phyloP scores from a whole-genome alignment of 2,797 vertebrate genomes.

The Craterocephalus amniculus region DNA sequence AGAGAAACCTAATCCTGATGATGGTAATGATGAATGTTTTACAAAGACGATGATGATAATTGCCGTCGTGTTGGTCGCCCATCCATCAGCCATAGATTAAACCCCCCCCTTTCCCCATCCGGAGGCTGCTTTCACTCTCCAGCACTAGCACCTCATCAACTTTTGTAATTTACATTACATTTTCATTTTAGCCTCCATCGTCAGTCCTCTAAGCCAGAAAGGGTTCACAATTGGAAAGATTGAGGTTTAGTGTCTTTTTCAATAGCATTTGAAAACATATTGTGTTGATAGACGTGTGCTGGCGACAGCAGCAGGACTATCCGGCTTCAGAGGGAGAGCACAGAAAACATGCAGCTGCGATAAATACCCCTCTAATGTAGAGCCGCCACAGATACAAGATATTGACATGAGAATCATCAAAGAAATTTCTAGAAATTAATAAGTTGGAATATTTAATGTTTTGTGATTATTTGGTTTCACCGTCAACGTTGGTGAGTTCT shows the following conservation, averaged over 20 bases:
- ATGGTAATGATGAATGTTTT: conserved; percentile 77
- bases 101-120: conserved; percentile 42
- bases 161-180: conserved; percentile 55
- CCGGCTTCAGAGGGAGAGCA: neutral
- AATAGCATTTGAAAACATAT: conserved; percentile 27
- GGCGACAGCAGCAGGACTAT: neutral
- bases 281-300: conserved; percentile 18
- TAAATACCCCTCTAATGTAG: neutral
- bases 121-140: conserved; percentile 29
- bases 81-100: conserved; percentile 72
- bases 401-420: neutral
- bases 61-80: conserved; percentile 54
- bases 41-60: conserved; percentile 76
- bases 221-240: conserved; percentile 20
- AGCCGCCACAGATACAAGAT: neutral
- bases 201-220: conserved; percentile 32
- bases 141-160: conserved; percentile 28
- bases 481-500: too few relatives aligned
- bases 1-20: conserved; percentile 70
- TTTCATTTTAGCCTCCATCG: conserved; percentile 59
- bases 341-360: neutral
- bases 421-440: neutral
- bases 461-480: too few relatives aligned
- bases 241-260: conserved; percentile 29
- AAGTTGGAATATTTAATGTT: neutral